Percentiles rank a stretch among this genome's conserved stretches.
Evolutionary conservation across 2,113 vertebrate genomes (phyloP).

Genomic region (Hemiscyllium ocellatum): DNA sequence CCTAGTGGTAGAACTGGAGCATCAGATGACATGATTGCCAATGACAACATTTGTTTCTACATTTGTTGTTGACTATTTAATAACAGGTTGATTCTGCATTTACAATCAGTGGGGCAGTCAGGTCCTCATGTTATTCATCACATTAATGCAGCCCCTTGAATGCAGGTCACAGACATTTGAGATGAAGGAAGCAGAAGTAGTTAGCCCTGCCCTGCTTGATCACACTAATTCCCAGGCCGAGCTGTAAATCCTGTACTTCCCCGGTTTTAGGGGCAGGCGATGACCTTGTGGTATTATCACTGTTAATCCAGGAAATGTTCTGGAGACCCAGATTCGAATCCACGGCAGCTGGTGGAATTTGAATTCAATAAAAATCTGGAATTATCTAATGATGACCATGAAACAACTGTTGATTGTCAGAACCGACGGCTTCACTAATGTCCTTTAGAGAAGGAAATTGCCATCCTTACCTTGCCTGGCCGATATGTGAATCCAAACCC

Average conservation of each 20-base stretch:
- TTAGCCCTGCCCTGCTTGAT: not conserved
- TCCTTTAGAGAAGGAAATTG: too few species aligned
- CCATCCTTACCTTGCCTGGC: too few species aligned
- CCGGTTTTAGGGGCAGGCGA: not conserved
- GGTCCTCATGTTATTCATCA: not conserved
- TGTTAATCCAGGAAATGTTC: too few species aligned
- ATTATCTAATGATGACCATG: too few species aligned
- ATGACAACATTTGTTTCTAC: not conserved
- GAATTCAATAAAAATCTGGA: too few species aligned
- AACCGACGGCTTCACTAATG: too few species aligned
- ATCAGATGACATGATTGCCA: not conserved
- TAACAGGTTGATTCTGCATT: not conserved
- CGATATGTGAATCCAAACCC: too few species aligned
- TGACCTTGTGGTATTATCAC: too few species aligned
- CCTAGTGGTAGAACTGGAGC: not conserved
- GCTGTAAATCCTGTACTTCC: not conserved
- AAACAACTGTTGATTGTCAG: too few species aligned
- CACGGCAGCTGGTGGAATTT: too few species aligned
- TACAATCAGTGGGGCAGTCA: not conserved
- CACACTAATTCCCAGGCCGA: not conserved
- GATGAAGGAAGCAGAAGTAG: not conserved
- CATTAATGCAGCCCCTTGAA: not conserved
- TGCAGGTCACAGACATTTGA: not conserved
- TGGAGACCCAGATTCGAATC: too few species aligned
- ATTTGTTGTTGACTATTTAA: not conserved